Evolutionary conservation across 2,797 vertebrate genomes (phyloP).

Genomic region (Numenius phaeopus): DNA sequence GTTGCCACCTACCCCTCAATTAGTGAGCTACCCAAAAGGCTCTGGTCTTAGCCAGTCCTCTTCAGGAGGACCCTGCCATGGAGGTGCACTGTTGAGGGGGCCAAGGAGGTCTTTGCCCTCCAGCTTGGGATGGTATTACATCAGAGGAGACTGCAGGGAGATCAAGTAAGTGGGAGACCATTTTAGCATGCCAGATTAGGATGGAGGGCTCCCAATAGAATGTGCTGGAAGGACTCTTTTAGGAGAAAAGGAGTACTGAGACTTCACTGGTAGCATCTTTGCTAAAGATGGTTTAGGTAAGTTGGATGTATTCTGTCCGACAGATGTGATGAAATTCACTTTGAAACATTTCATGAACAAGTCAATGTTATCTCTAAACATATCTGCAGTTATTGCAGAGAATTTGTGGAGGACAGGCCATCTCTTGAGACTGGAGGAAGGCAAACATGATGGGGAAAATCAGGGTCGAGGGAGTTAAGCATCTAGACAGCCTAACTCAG

Average conservation of each 20-base stretch:
- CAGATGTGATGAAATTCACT: neutral
- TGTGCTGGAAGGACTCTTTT: neutral
- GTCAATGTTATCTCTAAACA: neutral
- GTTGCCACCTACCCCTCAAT: neutral
- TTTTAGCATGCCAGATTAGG: neutral
- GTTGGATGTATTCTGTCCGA: neutral
- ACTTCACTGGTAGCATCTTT: neutral
- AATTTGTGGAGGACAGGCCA: neutral
- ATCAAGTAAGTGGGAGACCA: neutral
- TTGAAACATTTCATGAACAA: neutral
- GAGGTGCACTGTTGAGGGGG: accelerated
- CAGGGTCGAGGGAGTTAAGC: neutral
- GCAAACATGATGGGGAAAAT: neutral
- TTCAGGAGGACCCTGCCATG: neutral
- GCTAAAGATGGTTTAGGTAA: neutral
- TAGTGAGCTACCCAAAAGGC: neutral
- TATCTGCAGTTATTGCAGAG: neutral
- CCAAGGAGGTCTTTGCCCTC: neutral
- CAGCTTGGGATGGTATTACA: accelerated
- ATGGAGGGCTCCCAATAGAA: neutral
- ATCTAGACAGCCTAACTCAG: neutral
- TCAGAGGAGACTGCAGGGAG: neutral
- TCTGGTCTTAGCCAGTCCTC: neutral
- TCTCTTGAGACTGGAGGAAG: neutral
- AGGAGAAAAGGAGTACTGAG: neutral